Conservation (phyloP, 53 echinoderm and acorn worm species). For the Echinometra lucunter region DNA sequence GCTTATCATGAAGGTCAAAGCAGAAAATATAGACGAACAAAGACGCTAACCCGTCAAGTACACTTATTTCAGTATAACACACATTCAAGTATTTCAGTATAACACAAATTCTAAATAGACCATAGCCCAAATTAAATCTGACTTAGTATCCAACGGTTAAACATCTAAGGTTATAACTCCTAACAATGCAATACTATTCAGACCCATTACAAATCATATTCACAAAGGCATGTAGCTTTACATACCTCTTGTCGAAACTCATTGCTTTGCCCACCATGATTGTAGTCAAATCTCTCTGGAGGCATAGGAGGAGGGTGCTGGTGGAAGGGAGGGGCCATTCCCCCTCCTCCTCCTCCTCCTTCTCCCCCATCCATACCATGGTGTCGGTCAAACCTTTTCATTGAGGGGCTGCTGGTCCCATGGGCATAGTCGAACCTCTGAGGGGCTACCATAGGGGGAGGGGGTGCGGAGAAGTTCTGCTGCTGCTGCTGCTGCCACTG, state of each 20-base stretch:
- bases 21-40: no score
- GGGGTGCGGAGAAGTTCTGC: conserved; percentile 13
- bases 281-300: conserved; percentile 73
- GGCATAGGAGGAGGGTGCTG: conserved; percentile 63
- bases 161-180: no score
- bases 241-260: conserved; percentile 52
- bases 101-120: no score
- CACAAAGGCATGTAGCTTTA: not conserved
- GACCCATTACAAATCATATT: not conserved
- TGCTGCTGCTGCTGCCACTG: conserved; percentile 47
- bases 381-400: conserved; percentile 61
- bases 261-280: conserved; percentile 69
- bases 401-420: not conserved
- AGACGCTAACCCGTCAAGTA: no score
- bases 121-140: no score
- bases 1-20: no score
- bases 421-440: conserved; percentile 70
- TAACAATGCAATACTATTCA: not conserved
- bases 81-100: no score
- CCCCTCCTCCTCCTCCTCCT: not conserved
- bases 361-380: conserved; percentile 50
- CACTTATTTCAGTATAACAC: no score
- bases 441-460: not conserved
- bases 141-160: no score
- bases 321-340: not conserved